Percentiles rank a stretch among this genome's conserved stretches.
Conservation (phyloP, 2,113 vertebrate species). For the Cyanoderma ruficeps region DNA sequence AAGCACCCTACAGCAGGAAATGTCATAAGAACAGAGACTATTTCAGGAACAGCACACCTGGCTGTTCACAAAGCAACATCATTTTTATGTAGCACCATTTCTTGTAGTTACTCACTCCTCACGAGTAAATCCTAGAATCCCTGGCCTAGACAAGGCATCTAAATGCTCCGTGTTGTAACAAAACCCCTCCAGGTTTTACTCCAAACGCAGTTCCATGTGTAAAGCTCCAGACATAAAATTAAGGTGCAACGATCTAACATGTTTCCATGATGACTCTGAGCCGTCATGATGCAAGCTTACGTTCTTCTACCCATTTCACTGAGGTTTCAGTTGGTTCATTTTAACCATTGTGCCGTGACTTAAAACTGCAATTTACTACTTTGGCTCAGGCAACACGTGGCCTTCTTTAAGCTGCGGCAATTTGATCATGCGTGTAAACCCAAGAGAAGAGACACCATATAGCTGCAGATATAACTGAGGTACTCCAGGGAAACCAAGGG, state of each 20-base stretch:
- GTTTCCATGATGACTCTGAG: neutral
- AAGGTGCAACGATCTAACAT: neutral
- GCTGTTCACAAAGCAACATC: neutral
- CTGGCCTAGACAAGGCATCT: neutral
- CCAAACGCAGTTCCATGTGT: neutral
- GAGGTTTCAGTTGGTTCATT: neutral
- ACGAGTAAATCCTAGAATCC: neutral
- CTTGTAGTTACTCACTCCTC: neutral
- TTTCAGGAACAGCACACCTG: neutral
- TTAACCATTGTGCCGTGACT: neutral
- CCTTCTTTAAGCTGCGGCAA: slow-evolving; percentile 19
- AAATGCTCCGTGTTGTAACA: neutral
- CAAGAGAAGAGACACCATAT: neutral
- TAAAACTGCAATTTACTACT: neutral
- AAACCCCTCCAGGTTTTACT: neutral
- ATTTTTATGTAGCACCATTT: neutral
- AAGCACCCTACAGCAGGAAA: neutral
- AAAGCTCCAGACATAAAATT: neutral
- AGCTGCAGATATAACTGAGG: slow-evolving; percentile 1
- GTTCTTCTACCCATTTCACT: neutral
- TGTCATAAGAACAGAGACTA: neutral
- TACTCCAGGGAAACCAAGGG: neutral
- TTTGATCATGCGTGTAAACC: neutral
- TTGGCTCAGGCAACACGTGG: neutral
- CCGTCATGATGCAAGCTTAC: neutral